These are phyloP conservation scores for Semaprochilodus insignis DNA, from an alignment of 2,797 vertebrate species.

Conservation along the genomic window DNA sequence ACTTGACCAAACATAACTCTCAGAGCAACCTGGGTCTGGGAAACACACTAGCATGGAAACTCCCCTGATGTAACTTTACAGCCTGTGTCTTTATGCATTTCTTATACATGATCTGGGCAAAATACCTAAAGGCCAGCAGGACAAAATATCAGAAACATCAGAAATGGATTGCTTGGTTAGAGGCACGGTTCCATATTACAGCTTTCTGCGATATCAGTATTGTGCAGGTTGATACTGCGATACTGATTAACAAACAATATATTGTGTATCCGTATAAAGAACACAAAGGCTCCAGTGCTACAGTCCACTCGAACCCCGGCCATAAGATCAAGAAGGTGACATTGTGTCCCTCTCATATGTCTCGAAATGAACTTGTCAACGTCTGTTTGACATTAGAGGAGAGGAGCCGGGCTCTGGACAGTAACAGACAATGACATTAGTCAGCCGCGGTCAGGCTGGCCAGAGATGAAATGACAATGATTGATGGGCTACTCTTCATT, in stretches of 20 bases:
- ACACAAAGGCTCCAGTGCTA: conserved; percentile 65
- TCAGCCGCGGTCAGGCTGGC: conserved; percentile 89
- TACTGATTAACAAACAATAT: neutral
- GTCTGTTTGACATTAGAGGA: conserved; percentile 89
- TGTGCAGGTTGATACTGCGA: too few relatives aligned
- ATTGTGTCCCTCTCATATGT: conserved; percentile 88
- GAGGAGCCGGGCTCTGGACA: conserved; percentile 89
- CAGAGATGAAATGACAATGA: conserved; percentile 94
- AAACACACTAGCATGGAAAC: too few relatives aligned
- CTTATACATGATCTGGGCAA: neutral
- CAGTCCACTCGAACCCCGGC: conserved; percentile 68
- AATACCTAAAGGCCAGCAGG: neutral
- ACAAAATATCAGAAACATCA: neutral
- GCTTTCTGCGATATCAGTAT: neutral
- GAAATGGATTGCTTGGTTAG: neutral
- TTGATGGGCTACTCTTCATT: conserved; percentile 94
- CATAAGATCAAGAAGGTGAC: conserved; percentile 89
- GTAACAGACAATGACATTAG: conserved; percentile 96
- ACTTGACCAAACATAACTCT: too few relatives aligned
- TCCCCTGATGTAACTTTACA: too few relatives aligned
- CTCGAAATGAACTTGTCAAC: conserved; percentile 92
- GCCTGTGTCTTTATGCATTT: too few relatives aligned
- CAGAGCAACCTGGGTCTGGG: too few relatives aligned
- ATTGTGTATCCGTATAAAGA: neutral
- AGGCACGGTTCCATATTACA: neutral